Conservation (phyloP, 2,888 invertebrate species). For the Drosophila putrida region DNA sequence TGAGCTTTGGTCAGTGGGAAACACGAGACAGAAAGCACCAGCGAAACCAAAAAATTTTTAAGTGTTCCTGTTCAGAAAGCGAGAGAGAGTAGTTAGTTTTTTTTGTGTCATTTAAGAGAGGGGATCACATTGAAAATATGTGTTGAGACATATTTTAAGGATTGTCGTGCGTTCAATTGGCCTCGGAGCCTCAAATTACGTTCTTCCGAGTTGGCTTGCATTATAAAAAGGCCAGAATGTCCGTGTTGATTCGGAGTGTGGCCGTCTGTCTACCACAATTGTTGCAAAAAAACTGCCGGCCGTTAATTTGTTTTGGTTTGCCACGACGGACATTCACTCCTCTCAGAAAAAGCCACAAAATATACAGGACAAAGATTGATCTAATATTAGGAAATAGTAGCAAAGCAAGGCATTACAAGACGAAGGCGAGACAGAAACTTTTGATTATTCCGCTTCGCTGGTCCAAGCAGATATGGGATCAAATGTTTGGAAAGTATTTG, state of each 20-base stretch:
- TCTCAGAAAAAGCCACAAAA: neutral
- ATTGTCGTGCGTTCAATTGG: too few species aligned
- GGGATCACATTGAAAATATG: too few species aligned
- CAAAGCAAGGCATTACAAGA: constrained; percentile 55
- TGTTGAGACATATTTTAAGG: too few species aligned
- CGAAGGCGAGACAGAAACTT: constrained; percentile 36
- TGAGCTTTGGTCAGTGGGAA: too few species aligned
- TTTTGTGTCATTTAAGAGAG: too few species aligned
- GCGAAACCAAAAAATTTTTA: too few species aligned
- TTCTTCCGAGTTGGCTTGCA: neutral
- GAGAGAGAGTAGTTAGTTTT: too few species aligned
- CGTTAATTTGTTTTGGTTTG: constrained; percentile 2
- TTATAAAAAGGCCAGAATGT: constrained; percentile 16
- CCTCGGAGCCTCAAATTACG: neutral
- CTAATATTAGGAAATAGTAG: constrained; percentile 5
- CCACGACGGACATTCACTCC: constrained; percentile 19
- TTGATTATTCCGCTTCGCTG: constrained; percentile 52
- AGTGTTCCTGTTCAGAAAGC: too few species aligned
- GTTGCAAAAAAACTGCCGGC: constrained; percentile 11
- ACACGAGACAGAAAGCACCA: too few species aligned
- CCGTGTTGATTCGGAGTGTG: neutral
- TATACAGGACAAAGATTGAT: constrained; percentile 20
- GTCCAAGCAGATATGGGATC: constrained; percentile 74
- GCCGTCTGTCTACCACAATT: constrained; percentile 17
- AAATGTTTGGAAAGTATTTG: constrained; percentile 90